Conservation (phyloP, 2,888 invertebrate genomes). For the Thereva unica region DNA sequence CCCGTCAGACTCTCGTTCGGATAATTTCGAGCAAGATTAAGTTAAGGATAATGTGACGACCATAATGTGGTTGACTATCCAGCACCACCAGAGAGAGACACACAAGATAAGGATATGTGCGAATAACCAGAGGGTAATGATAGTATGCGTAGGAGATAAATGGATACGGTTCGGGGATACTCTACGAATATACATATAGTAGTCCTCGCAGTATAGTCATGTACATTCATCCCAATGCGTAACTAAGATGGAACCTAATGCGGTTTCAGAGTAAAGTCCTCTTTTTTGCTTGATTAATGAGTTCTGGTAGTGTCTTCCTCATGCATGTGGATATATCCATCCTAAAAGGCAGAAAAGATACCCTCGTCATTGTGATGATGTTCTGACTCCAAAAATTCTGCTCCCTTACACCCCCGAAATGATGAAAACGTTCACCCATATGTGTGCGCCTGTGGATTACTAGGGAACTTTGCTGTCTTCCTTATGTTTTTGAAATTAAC, state of each 20-base stretch:
- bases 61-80: background rate
- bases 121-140: background rate
- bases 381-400: background rate
- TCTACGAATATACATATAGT: too few species aligned
- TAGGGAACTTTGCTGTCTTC: too few species aligned
- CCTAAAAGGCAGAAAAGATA: background rate
- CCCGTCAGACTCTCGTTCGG: background rate
- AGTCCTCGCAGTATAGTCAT: too few species aligned
- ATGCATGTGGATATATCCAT: background rate
- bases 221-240: too few species aligned
- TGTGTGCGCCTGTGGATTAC: too few species aligned
- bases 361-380: background rate
- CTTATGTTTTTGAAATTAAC: too few species aligned
- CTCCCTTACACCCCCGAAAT: too few species aligned
- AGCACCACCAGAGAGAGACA: too few species aligned
- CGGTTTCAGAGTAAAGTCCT: constrained; percentile 7
- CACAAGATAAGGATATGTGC: too few species aligned
- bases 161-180: constrained; percentile 7
- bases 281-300: constrained; percentile 11
- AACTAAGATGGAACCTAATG: constrained; percentile 3
- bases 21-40: constrained; percentile 11
- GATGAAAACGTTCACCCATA: too few species aligned
- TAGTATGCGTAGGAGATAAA: constrained; percentile 17
- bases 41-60: constrained; percentile 5
- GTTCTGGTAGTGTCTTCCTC: background rate